Base-by-base conservation (phyloP, 92 coral and sea anemone genomes). In the Chrysogorgia sp. region DNA sequence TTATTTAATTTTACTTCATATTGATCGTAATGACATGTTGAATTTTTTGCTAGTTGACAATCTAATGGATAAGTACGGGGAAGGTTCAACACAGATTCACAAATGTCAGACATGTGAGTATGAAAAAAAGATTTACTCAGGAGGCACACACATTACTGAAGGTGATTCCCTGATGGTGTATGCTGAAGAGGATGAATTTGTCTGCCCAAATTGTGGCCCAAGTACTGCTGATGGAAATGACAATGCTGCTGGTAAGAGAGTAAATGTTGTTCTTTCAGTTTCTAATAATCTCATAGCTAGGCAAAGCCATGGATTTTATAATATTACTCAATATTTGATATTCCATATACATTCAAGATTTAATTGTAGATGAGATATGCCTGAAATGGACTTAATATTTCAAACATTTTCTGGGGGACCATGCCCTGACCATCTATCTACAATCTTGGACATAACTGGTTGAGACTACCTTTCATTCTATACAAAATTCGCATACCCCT, bases 51-150 rank as follows among this genome's bases (percentile, higher is more conserved):
- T 58, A 58, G 64, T 58, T 58, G 64, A 58, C 33, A 58, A 26
- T n/a, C 7, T 58, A 22, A 58, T 58, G 31, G 32, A 22, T 58
- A 58, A 58, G 31, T 58, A 58, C 30, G 64, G 64, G 31, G 64
- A 58, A 0, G 64, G 31, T 1, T 58, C 31, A 58, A 58, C 30
- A 58, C 64, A 58, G 14, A 22, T 22, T 22, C 64, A 58, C 6
- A 58, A 58, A 58, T 58, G 64, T 58, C 31, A 58, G 31, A 58
- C 63, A n/a, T 58, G 64, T 58, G 64, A 58, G 31, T 58, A n/a
- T 22, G 64, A 58, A 22, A 1, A 58, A 20, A 22, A 58, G 30
- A 58, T 58, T 22, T 22, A 58, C 31, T 58, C 64, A 23, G 31
- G 31, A 58, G 64, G 64, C 30, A 58, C 64, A 58, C 64, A 22